Conservation (phyloP, 2,797 vertebrate genomes). For the Rhinella marina region DNA sequence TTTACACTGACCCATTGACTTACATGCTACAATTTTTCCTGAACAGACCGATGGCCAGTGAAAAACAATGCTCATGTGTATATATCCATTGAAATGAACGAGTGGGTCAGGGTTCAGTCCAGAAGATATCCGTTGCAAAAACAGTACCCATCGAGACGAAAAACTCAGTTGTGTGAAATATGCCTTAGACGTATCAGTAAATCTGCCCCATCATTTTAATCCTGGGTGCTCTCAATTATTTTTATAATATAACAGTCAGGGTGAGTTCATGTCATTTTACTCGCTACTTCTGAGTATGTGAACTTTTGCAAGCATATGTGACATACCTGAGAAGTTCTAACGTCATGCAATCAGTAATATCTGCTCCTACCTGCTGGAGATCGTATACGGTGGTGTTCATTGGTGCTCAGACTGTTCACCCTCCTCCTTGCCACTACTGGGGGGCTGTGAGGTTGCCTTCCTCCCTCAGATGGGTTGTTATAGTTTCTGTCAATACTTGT, state of each 20-base stretch:
- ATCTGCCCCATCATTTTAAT: neutral
- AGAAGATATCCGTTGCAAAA: no score
- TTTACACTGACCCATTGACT: no score
- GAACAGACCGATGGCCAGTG: no score
- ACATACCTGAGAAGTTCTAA: neutral
- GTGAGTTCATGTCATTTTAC: neutral
- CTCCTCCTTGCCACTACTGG: conserved; percentile 34
- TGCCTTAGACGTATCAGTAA: no score
- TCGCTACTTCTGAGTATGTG: neutral
- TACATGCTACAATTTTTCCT: no score
- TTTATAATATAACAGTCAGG: neutral
- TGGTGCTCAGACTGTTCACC: conserved; percentile 42
- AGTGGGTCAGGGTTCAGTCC: no score
- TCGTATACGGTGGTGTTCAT: conserved; percentile 37
- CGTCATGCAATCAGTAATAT: neutral
- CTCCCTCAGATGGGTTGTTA: conserved; percentile 39
- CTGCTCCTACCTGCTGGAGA: conserved; percentile 53
- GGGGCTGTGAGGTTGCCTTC: conserved; percentile 40
- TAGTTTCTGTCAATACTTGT: conserved; percentile 48
- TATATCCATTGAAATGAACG: no score
- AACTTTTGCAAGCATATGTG: conserved; percentile 36
- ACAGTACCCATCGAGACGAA: no score
- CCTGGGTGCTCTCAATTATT: neutral
- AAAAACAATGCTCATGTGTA: no score
- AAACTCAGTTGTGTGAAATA: no score